Evolutionary conservation across 2,888 invertebrate species (phyloP).

Genomic region (Bellardia bayeri): DNA sequence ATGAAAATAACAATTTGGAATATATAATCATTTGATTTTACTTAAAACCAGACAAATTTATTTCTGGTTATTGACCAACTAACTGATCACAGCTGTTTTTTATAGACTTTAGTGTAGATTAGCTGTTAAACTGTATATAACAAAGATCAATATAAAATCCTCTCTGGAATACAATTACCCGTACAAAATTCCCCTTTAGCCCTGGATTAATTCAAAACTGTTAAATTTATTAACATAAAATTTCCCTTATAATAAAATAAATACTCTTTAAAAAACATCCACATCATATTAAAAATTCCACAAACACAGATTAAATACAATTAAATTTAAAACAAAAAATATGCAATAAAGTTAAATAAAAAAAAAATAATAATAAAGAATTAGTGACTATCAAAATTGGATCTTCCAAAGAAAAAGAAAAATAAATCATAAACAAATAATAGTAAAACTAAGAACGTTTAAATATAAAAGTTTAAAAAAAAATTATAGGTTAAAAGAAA

Average conservation of each 20-base stretch:
- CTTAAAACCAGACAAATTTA: too few relatives aligned
- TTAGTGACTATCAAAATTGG: conserved; percentile 84
- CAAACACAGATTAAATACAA: conserved; percentile 12
- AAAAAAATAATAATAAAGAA: conserved; percentile 74
- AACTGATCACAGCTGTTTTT: too few relatives aligned
- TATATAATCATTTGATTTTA: too few relatives aligned
- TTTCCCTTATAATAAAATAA: neutral
- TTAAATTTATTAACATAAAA: neutral
- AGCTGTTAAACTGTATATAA: too few relatives aligned
- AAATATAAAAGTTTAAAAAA: conserved; percentile 23
- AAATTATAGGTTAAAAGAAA: conserved; percentile 19
- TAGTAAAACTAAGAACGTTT: conserved; percentile 56
- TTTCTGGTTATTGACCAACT: too few relatives aligned
- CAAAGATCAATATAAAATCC: too few relatives aligned
- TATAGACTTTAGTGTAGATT: too few relatives aligned
- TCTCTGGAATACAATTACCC: too few relatives aligned
- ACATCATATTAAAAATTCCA: neutral
- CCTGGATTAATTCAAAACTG: neutral
- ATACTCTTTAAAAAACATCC: neutral
- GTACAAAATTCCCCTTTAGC: neutral
- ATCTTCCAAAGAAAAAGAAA: conserved; percentile 82
- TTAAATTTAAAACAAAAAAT: conserved; percentile 21
- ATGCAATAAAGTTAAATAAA: conserved; percentile 46
- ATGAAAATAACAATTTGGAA: too few relatives aligned
- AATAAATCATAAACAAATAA: conserved; percentile 53